Base-by-base conservation (phyloP, 2,888 invertebrate genomes). In the Acanthosoma haemorrhoidale region DNA sequence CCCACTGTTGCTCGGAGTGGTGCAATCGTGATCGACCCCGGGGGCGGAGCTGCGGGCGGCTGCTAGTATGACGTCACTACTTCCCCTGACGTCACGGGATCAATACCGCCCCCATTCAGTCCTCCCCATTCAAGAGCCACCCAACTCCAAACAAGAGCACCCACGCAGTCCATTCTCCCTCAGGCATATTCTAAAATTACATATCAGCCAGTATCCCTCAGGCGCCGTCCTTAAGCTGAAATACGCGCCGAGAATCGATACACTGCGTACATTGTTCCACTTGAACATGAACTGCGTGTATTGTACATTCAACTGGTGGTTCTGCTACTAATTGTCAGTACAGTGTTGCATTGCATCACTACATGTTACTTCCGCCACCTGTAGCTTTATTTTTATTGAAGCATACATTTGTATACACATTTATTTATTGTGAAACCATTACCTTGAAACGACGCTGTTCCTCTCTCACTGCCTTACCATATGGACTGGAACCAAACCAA, bases 11-110 rank as follows among this genome's bases (percentile, higher is more conserved):
- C 18, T 34, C n/a, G 21, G 18, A 25, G 8, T 61, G 61, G 61
- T 61, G 61, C 61, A 61, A 61, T 61, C 34, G 16, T 36, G 32
- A 61, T 61, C 61, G 34, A 43, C 25, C 43, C 43, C 6, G 43
- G 43, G 43, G 43, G 43, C 43, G 43, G 43, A 43, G 43, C 60
- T 41, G 1, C 34, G 32, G 60, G 60, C 18, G 18, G 25, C 43
- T 51, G 25, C 51, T 13, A 6, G 36, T n/a, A 36, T 61, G 61
- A 61, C 61, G 61, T 61, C 61, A 61, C 8, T 5, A 11, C 8
- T 1, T 21, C 61, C 36, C 34, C 61, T 61, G 61, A 61, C 61
- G 61, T 61, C 61, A 61, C 25, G 4, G 61, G 61, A 61, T 61
- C 61, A 61, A 61, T 61, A 61, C 3, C 5, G 25, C 21, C 1